Evolutionary conservation across 2,797 vertebrate genomes (phyloP).

Genomic region (Tamandua tetradactyla): DNA sequence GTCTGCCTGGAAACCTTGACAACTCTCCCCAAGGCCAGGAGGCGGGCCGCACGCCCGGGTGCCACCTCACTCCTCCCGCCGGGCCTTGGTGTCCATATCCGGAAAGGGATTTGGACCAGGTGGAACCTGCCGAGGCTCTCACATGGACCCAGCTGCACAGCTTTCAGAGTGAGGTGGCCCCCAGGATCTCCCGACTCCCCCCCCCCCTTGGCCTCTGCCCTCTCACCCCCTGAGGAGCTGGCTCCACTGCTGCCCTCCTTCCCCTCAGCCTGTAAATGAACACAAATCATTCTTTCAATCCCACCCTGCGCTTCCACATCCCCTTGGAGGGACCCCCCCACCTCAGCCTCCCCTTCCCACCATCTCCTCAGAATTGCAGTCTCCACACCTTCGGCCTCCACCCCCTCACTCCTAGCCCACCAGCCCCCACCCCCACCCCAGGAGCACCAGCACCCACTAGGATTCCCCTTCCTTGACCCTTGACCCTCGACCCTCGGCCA

Average conservation of each 20-base stretch:
- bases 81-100: neutral
- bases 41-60: neutral
- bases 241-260: neutral
- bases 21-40: neutral
- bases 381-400: neutral
- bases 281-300: too few relatives aligned
- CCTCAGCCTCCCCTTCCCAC: neutral
- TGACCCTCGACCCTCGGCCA: neutral
- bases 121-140: neutral
- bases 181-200: neutral
- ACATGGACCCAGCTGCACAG: accelerated
- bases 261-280: neutral
- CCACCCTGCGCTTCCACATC: neutral
- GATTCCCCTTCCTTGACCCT: neutral
- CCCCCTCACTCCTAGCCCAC: too few relatives aligned
- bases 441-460: neutral
- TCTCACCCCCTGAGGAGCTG: neutral
- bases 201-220: accelerated
- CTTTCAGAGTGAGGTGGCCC: neutral
- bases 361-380: neutral
- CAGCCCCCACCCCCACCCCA: neutral
- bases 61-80: neutral
- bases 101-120: neutral
- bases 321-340: neutral
- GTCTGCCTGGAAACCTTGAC: constrained; percentile 3